Percentiles rank a stretch among this genome's conserved stretches.
These are phyloP conservation scores for Phylloscopus trochilus DNA, from an alignment of 2,113 vertebrate genomes.

Conservation along the genomic window DNA sequence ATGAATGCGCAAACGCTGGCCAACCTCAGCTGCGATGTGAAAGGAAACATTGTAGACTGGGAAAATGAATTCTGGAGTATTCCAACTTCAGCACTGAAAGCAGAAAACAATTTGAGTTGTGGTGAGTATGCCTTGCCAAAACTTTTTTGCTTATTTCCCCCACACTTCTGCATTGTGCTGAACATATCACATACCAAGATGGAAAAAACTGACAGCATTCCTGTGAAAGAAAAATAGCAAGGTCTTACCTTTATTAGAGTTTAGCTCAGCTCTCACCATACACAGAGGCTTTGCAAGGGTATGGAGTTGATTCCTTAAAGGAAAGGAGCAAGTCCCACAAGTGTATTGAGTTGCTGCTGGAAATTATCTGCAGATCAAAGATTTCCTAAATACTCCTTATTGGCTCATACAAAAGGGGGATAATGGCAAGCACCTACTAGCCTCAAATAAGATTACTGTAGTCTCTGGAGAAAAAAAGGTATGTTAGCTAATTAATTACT, in stretches of 20 bases:
- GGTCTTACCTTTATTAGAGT: background rate
- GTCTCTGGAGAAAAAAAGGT: background rate
- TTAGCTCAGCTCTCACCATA: background rate
- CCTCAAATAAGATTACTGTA: background rate
- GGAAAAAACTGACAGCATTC: background rate
- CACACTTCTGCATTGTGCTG: background rate
- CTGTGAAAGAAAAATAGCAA: background rate
- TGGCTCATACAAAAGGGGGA: background rate
- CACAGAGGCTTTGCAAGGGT: background rate
- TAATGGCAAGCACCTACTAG: background rate
- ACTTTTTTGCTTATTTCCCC: slow-evolving; percentile 3
- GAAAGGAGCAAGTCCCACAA: background rate
- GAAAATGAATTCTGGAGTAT: slow-evolving; percentile 90
- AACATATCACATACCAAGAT: background rate
- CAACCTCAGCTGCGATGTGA: slow-evolving; percentile 80
- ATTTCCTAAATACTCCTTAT: background rate
- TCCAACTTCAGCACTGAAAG: slow-evolving; percentile 78
- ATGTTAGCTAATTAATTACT: background rate
- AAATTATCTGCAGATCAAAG: background rate
- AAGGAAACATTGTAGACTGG: slow-evolving; percentile 92
- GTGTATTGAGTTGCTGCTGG: background rate
- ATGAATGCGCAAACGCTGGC: slow-evolving; percentile 76
- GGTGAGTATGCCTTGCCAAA: slow-evolving; percentile 81
- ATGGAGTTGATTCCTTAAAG: background rate
- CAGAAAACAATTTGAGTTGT: slow-evolving; percentile 89